Evolutionary conservation across 1,140 invertebrate genomes (phyloP).

Genomic region (Neotoxoptera formosana): DNA sequence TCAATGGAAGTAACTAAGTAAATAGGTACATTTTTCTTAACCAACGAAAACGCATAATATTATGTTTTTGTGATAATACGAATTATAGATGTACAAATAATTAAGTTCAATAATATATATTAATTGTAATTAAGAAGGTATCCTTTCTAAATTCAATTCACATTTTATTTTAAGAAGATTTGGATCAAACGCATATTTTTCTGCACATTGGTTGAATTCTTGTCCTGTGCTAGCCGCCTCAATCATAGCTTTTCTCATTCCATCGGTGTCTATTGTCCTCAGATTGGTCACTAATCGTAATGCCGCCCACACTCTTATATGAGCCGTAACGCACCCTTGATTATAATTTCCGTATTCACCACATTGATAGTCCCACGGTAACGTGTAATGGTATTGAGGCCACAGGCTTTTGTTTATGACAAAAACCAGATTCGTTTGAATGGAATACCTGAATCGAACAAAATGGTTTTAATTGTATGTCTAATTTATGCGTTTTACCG

Average conservation of each 20-base stretch:
- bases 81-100: background rate
- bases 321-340: slow-evolving; percentile 69
- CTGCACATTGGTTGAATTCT: slow-evolving; percentile 66
- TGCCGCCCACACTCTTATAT: slow-evolving; percentile 74
- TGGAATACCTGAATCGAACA: slow-evolving; percentile 69
- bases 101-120: background rate
- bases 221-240: slow-evolving; percentile 66
- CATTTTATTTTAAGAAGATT: slow-evolving; percentile 55
- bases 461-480: background rate
- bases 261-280: slow-evolving; percentile 70
- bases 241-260: slow-evolving; percentile 70
- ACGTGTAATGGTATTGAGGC: slow-evolving; percentile 79
- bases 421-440: slow-evolving; percentile 76
- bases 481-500: background rate
- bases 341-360: slow-evolving; percentile 80
- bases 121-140: slow-evolving; percentile 3
- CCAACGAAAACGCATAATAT: background rate
- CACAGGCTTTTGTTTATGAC: slow-evolving; percentile 76
- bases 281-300: slow-evolving; percentile 70
- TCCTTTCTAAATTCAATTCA: slow-evolving; percentile 44
- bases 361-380: slow-evolving; percentile 79
- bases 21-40: background rate
- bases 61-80: background rate
- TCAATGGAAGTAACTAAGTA: background rate
- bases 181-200: slow-evolving; percentile 48